Percentiles rank a stretch among this genome's conserved stretches.
Evolutionary conservation across 2,797 vertebrate genomes (phyloP).

Genomic region (Botia kubotai): DNA sequence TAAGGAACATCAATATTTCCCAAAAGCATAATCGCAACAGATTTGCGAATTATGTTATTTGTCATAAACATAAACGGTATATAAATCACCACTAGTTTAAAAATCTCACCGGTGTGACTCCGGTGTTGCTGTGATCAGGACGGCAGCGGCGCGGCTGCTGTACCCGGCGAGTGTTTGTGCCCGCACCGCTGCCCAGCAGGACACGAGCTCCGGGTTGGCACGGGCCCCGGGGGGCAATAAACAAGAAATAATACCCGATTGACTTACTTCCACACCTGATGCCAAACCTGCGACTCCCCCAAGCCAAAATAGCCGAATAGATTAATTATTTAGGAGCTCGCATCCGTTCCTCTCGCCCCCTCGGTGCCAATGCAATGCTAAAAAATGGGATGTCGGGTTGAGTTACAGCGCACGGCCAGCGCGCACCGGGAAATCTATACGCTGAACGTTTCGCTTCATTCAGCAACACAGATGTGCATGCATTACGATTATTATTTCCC

Average conservation of each 20-base stretch:
- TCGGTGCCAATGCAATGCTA: conserved; percentile 63
- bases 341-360: conserved; percentile 53
- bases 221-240: conserved; percentile 65
- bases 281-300: conserved; percentile 39
- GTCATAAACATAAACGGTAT: not conserved
- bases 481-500: not conserved
- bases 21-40: not conserved
- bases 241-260: conserved; percentile 42
- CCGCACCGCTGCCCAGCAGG: conserved; percentile 75
- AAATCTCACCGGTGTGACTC: conserved; percentile 9
- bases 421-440: conserved; percentile 63
- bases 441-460: conserved; percentile 47
- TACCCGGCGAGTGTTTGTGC: conserved; percentile 64
- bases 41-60: not conserved
- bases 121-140: conserved; percentile 15
- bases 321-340: conserved; percentile 68
- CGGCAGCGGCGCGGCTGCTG: conserved; percentile 4
- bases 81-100: not conserved
- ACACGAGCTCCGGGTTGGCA: conserved; percentile 74
- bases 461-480: conserved; percentile 22
- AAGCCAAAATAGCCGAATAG: conserved; percentile 62
- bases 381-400: conserved; percentile 64
- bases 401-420: conserved; percentile 57
- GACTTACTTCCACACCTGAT: conserved; percentile 17
- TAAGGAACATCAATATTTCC: not conserved